A percentile compares a stretch with the other conserved stretches of the same genome.
Conservation (phyloP, 2,888 invertebrate species). For the Hirtodrosophila histrioides region DNA sequence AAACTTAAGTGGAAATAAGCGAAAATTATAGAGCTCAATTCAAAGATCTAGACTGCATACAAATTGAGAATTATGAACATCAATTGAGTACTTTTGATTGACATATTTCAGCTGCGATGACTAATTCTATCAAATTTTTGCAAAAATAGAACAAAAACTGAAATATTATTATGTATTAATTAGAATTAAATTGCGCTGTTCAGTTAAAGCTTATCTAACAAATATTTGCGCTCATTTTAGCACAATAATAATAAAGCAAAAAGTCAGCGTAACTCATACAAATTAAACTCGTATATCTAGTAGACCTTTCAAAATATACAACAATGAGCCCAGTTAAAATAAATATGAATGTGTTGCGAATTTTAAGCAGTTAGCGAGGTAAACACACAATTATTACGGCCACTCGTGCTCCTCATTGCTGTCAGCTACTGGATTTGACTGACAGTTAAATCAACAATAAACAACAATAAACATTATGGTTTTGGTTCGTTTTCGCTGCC, state of each 20-base stretch:
- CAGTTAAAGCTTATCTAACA: slow-evolving; percentile 32
- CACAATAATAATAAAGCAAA: slow-evolving; percentile 22
- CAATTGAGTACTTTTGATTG: neutral
- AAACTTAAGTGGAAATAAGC: no score
- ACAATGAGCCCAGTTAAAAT: slow-evolving; percentile 18
- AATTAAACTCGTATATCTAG: slow-evolving; percentile 1
- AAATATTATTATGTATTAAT: slow-evolving; percentile 4
- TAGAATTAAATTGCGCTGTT: slow-evolving; percentile 22
- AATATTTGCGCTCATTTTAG: slow-evolving; percentile 38
- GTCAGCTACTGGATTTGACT: slow-evolving; percentile 14
- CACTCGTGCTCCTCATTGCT: slow-evolving; percentile 13
- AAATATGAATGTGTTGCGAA: slow-evolving; percentile 33
- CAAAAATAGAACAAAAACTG: no score
- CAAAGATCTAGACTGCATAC: no score
- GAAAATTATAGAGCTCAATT: no score
- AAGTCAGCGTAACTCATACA: neutral
- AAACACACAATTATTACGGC: slow-evolving; percentile 27
- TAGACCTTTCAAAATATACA: slow-evolving; percentile 22
- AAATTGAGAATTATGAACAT: neutral
- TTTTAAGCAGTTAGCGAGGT: slow-evolving; percentile 33
- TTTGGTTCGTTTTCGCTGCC: neutral
- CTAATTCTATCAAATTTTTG: no score
- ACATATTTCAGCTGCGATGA: no score
- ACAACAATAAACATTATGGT: neutral
- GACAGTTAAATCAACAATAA: slow-evolving; percentile 13